A percentile compares a stretch with the other conserved stretches of the same genome.
Evolutionary conservation across 2,888 invertebrate genomes (phyloP).

Genomic region (Drosophila vallismaia): DNA sequence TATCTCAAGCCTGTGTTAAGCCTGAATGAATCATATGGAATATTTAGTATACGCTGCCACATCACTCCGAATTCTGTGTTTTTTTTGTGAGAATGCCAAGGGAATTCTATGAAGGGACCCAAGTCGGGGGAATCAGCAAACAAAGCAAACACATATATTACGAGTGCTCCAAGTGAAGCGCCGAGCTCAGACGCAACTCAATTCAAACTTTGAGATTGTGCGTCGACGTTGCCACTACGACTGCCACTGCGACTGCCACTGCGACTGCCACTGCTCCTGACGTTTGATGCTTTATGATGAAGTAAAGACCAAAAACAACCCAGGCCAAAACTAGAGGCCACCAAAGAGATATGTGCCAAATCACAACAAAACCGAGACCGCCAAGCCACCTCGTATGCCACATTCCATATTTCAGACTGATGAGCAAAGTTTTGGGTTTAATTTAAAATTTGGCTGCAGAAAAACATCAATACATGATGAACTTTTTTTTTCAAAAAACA

Average conservation of each 20-base stretch:
- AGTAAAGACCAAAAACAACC: conserved; percentile 60
- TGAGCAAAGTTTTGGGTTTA: conserved; percentile 71
- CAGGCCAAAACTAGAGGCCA: conserved; percentile 22
- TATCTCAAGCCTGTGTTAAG: not conserved
- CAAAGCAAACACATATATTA: conserved; percentile 26
- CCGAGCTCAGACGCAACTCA: conserved; percentile 61
- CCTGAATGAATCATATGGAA: conserved; percentile 30
- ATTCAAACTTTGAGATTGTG: conserved; percentile 77
- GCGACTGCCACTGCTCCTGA: conserved; percentile 54
- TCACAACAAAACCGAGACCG: conserved; percentile 39
- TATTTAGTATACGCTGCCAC: not conserved
- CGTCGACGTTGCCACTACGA: conserved; percentile 56
- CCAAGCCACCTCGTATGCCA: conserved; percentile 18
- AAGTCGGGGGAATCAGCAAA: conserved; percentile 24
- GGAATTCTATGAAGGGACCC: conserved; percentile 10
- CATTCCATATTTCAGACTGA: conserved; percentile 31
- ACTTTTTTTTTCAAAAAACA: too few species aligned
- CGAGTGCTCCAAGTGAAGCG: conserved; percentile 17
- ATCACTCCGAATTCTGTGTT: not conserved
- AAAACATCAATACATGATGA: not conserved
- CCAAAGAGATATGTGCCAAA: conserved; percentile 45
- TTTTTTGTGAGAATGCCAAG: conserved; percentile 7
- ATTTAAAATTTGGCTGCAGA: conserved; percentile 51
- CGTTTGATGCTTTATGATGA: conserved; percentile 64
- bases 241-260: conserved; percentile 49